Conservation (phyloP, 2,113 vertebrate species). For the Scartelaos histophorus region DNA sequence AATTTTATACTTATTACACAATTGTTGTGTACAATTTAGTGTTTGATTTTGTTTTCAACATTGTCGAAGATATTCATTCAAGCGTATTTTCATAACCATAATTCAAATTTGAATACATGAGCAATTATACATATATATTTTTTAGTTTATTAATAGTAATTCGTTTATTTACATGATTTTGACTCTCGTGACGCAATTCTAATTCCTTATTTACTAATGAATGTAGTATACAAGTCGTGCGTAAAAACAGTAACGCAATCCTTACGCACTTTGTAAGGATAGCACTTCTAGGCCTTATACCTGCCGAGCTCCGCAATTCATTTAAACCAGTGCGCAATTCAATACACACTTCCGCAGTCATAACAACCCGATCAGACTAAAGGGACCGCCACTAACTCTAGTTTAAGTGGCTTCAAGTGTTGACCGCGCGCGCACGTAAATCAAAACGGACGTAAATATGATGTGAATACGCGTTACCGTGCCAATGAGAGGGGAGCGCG, state of each 20-base stretch:
- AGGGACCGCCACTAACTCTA: not conserved
- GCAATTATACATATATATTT: too few species aligned
- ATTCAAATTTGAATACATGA: not conserved
- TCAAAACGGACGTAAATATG: conserved; percentile 25
- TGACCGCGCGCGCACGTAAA: not conserved
- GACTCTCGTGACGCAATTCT: not conserved
- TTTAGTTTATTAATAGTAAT: too few species aligned
- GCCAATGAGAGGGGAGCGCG: conserved; percentile 25
- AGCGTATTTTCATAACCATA: too few species aligned
- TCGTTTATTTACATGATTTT: not conserved
- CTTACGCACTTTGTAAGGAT: not conserved
- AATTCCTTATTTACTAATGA: not conserved
- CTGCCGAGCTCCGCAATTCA: not conserved
- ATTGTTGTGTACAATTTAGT: not conserved
- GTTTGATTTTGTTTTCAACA: not conserved
- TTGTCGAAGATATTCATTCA: not conserved
- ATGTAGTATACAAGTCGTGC: not conserved
- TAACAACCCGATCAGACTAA: not conserved
- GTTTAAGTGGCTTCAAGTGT: conserved; percentile 7
- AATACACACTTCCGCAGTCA: not conserved
- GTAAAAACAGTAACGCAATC: not conserved
- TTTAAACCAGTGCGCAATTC: not conserved
- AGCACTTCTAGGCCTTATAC: too few species aligned
- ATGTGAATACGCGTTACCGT: conserved; percentile 44
- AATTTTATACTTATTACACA: not conserved